Evolutionary conservation across 2,113 vertebrate species (phyloP).

Genomic region (Cygnus buccinator): DNA sequence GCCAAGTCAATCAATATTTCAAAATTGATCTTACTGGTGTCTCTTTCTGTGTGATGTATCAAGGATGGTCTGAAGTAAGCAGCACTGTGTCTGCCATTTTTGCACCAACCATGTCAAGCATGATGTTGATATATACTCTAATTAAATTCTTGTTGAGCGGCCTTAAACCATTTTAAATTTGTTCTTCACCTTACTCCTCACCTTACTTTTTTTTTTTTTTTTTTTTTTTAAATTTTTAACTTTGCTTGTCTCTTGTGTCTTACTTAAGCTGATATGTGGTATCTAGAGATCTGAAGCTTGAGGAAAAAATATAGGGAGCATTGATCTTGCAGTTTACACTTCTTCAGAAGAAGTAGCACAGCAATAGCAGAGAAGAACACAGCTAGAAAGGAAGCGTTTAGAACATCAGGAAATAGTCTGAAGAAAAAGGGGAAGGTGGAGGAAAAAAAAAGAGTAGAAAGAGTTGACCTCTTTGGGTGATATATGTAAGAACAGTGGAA

Average conservation of each 20-base stretch:
- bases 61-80: background rate
- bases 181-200: background rate
- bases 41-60: background rate
- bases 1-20: background rate
- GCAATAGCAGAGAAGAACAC: background rate
- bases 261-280: background rate
- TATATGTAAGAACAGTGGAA: background rate
- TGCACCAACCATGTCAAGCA: background rate
- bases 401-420: background rate
- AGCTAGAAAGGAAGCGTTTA: background rate
- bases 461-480: background rate
- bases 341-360: background rate
- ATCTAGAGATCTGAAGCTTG: background rate
- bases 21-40: background rate
- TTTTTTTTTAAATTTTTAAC: background rate
- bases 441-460: background rate
- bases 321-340: background rate
- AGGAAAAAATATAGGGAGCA: background rate
- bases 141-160: background rate
- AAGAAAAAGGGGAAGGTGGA: background rate
- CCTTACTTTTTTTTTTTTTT: background rate
- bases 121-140: background rate
- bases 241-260: background rate
- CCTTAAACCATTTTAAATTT: background rate
- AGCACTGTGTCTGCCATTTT: background rate